Evolutionary conservation across 2,888 invertebrate species (phyloP).

Genomic region (Priocnemis perturbator): DNA sequence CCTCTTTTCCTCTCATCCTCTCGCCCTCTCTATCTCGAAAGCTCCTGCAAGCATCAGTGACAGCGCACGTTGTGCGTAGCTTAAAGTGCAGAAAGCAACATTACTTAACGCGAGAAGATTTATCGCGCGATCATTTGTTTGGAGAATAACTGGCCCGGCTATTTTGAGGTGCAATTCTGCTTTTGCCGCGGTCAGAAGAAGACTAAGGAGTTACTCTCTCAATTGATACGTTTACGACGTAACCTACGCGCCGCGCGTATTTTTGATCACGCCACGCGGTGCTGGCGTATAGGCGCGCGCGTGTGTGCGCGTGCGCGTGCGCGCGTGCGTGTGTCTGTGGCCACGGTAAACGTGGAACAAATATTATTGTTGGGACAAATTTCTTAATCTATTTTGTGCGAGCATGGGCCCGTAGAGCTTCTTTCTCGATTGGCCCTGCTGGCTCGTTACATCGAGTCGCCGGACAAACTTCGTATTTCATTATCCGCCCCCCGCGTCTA

Average conservation of each 20-base stretch:
- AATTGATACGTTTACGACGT: constrained; percentile 53
- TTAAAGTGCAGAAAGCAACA: constrained; percentile 41
- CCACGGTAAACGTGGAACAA: constrained; percentile 28
- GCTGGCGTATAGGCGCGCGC: neutral
- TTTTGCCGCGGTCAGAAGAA: constrained; percentile 18
- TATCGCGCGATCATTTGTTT: constrained; percentile 53
- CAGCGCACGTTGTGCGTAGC: constrained; percentile 23
- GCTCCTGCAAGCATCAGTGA: constrained; percentile 26
- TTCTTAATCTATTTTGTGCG: constrained; percentile 20
- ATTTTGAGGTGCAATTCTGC: constrained; percentile 53
- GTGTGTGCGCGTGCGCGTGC: constrained; percentile 4
- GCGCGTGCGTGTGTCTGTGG: neutral
- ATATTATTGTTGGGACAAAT: constrained; percentile 55
- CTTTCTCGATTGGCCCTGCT: neutral
- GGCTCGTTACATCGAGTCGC: neutral
- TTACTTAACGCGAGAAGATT: constrained; percentile 44
- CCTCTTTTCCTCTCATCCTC: neutral
- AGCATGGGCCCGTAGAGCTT: neutral
- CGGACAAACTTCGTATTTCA: neutral
- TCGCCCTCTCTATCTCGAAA: constrained; percentile 22
- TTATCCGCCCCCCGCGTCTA: neutral
- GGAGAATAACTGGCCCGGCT: constrained; percentile 54
- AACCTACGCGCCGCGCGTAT: constrained; percentile 34
- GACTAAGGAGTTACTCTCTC: constrained; percentile 40
- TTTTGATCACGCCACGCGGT: constrained; percentile 19